Percentiles rank a stretch among this genome's conserved stretches.
phyloP scores from a whole-genome alignment of 2,888 invertebrate genomes.

The Hofmannophila pseudospretella region DNA sequence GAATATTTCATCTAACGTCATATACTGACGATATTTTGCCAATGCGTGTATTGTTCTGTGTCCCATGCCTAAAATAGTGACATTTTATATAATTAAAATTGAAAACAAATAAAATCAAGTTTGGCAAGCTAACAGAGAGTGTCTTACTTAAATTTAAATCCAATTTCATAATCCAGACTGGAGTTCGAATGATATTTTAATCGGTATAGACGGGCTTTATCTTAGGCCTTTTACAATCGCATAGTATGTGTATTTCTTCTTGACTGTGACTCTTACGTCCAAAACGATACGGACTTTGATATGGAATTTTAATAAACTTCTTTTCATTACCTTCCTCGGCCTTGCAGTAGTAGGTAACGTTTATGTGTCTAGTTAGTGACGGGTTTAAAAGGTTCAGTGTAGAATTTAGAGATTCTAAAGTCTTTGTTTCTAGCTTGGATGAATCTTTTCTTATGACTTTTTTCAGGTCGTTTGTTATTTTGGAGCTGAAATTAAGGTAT shows the following conservation, averaged over 20 bases:
- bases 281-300: conserved; percentile 19
- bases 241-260: conserved; percentile 16
- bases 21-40: conserved; percentile 38
- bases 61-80: conserved; percentile 45
- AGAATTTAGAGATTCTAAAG: conserved; percentile 38
- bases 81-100: neutral
- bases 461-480: conserved; percentile 54
- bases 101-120: neutral
- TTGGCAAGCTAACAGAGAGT: conserved; percentile 2
- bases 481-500: conserved; percentile 58
- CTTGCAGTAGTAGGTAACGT: conserved; percentile 40
- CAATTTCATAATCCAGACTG: conserved; percentile 5
- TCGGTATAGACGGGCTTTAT: conserved; percentile 33
- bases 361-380: conserved; percentile 29
- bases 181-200: conserved; percentile 16
- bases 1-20: conserved; percentile 53
- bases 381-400: conserved; percentile 44
- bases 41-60: conserved; percentile 41
- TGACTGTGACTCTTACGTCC: conserved; percentile 15
- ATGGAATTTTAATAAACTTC: conserved; percentile 28
- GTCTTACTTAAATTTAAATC: conserved; percentile 1
- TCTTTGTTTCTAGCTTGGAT: conserved; percentile 33
- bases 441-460: conserved; percentile 45
- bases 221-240: conserved; percentile 23
- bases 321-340: conserved; percentile 33